Conservation (phyloP, 2,888 invertebrate genomes). For the Heliconius erato region DNA sequence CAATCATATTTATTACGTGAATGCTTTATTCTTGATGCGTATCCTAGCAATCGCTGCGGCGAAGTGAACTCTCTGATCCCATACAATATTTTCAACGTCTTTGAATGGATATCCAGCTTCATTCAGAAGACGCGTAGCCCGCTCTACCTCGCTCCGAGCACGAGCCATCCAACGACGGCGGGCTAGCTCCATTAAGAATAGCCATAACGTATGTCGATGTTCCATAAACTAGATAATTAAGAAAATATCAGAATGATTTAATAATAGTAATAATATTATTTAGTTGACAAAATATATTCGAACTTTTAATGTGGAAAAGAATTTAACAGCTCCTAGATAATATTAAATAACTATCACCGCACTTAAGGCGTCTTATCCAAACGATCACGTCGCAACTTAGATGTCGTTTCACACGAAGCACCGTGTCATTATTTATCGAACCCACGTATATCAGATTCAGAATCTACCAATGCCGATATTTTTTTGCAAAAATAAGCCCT, state of each 20-base stretch:
- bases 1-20: slow-evolving; percentile 72
- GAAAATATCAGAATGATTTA: neutral
- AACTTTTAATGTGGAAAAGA: neutral
- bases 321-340: neutral
- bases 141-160: slow-evolving; percentile 66
- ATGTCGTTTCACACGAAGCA: slow-evolving; percentile 59
- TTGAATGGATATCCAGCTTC: slow-evolving; percentile 72
- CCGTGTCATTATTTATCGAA: slow-evolving; percentile 65
- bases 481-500: slow-evolving; percentile 66
- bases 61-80: slow-evolving; percentile 88
- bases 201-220: slow-evolving; percentile 84
- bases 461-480: slow-evolving; percentile 62
- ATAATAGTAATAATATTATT: neutral
- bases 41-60: slow-evolving; percentile 92
- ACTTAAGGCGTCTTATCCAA: slow-evolving; percentile 38
- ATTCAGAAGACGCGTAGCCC: slow-evolving; percentile 64
- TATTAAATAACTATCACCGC: slow-evolving; percentile 34
- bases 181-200: slow-evolving; percentile 89
- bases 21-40: slow-evolving; percentile 90
- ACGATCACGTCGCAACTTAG: slow-evolving; percentile 52
- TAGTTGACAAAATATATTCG: neutral
- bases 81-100: slow-evolving; percentile 87
- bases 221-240: slow-evolving; percentile 59
- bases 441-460: slow-evolving; percentile 64
- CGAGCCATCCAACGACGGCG: slow-evolving; percentile 86